Conservation (phyloP, 2,113 vertebrate species). For the Cinclus mexicanus region DNA sequence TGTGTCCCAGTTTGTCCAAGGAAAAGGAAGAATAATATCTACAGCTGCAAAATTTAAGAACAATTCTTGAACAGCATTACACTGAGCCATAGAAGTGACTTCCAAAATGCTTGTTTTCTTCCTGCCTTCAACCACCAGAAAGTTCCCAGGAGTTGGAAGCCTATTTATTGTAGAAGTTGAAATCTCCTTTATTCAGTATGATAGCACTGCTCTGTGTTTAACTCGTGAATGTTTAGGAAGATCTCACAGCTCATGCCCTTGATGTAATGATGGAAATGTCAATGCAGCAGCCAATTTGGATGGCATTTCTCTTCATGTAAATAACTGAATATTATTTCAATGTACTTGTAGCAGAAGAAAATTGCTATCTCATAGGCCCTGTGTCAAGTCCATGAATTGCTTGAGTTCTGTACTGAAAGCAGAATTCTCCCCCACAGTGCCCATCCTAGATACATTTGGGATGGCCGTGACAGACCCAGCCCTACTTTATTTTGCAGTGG, state of each 20-base stretch:
- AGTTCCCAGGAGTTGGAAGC: background rate
- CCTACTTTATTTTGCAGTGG: background rate
- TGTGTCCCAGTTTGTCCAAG: background rate
- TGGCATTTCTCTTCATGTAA: background rate
- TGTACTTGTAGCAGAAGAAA: background rate
- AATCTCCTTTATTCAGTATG: background rate
- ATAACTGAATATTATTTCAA: background rate
- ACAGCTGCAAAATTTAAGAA: background rate
- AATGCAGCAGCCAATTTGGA: background rate
- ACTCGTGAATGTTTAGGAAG: background rate
- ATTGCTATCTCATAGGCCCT: background rate
- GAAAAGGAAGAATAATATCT: background rate
- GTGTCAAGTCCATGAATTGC: background rate
- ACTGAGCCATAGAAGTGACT: background rate
- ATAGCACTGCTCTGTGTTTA: background rate
- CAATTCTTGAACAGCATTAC: background rate
- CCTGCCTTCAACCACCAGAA: background rate
- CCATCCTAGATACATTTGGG: background rate
- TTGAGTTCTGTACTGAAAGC: background rate
- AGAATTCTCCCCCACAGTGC: background rate
- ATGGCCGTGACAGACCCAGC: background rate
- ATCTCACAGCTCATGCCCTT: background rate
- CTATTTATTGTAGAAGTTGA: fast-evolving
- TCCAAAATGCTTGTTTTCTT: background rate
- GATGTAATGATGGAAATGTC: background rate